Evolutionary conservation across 1,140 invertebrate genomes (phyloP), one percentile per base, ranked within the genome.

Genomic region (Oedothorax gibbosus): DNA sequence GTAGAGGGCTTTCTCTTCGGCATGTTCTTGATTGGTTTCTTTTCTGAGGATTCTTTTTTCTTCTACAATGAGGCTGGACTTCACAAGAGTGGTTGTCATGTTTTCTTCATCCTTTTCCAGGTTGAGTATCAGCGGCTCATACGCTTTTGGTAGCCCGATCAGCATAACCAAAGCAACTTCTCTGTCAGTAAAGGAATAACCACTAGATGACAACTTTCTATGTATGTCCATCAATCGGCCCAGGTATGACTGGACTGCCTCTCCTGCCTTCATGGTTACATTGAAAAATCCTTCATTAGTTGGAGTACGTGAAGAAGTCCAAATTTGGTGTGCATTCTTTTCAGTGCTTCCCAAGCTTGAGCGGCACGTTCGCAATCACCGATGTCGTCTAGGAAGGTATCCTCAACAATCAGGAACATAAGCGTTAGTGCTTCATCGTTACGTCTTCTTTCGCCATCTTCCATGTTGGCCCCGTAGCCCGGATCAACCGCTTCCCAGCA

Each of bases 131-230:
- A 79, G 50, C 8, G 21, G 2, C 20, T 79, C 76, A 35, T 79
- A 79, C 2, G 20, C 10, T 49, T 65, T 66, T 14, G 65, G 65
- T 14, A 80, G 53, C 18, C 62, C 78, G 11, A 64, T 64, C 7
- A 79, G 20, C 76, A 79, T 79, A 9, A 79, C 50, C 10, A 79
- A 10, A 8, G 76, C 76, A 10, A 79, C 57, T 79, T 79, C 76
- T 35, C 12, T 66, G 49, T 79, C 76, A 18, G 57, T 79, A 65
- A 79, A 79, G 7, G 62, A 7, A 51, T 65, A 79, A n/a, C 62
- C 57, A 18, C 62, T 50, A 51, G n/a, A 65, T 79, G 76, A 65
- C 8, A 65, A 35, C n/a, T 79, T 79, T 51, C 62, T 3, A n/a
- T 79, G 57, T 14, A 79, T 0, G 12, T 66, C 35, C 35, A 35